A percentile compares a stretch with the other conserved stretches of the same genome.
Evolutionary conservation across 2,797 vertebrate genomes (phyloP).

Genomic region (Chromobotia macracanthus): DNA sequence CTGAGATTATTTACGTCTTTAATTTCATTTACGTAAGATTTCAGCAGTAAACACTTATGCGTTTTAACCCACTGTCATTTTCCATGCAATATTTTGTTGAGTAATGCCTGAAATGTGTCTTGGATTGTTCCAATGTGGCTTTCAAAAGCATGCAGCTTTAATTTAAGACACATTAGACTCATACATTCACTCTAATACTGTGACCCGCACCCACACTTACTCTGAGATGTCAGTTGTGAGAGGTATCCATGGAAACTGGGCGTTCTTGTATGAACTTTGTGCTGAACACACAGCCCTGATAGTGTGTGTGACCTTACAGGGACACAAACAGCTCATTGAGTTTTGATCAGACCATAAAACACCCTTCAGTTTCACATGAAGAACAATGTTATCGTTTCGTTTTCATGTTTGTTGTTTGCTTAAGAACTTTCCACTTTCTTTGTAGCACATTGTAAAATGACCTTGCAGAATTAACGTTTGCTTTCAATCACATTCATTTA

Average conservation of each 20-base stretch:
- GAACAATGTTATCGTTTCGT: constrained; percentile 13
- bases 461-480: no score
- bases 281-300: constrained; percentile 65
- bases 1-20: background rate
- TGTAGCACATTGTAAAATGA: background rate
- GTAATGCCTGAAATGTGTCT: constrained; percentile 18
- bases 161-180: background rate
- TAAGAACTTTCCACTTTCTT: background rate
- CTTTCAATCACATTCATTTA: background rate
- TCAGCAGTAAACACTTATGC: background rate
- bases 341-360: constrained; percentile 31
- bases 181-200: background rate
- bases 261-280: constrained; percentile 77
- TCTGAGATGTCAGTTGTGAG: constrained; percentile 64
- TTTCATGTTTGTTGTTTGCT: background rate
- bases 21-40: background rate
- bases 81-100: constrained; percentile 33
- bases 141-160: constrained; percentile 20
- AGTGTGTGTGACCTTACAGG: constrained; percentile 69
- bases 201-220: constrained; percentile 60
- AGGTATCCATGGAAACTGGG: constrained; percentile 70
- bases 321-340: constrained; percentile 54
- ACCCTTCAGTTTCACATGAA: constrained; percentile 25
- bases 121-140: constrained; percentile 20
- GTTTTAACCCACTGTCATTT: background rate